phyloP scores from a whole-genome alignment of 2,888 invertebrate species.

The Tineola bisselliella region DNA sequence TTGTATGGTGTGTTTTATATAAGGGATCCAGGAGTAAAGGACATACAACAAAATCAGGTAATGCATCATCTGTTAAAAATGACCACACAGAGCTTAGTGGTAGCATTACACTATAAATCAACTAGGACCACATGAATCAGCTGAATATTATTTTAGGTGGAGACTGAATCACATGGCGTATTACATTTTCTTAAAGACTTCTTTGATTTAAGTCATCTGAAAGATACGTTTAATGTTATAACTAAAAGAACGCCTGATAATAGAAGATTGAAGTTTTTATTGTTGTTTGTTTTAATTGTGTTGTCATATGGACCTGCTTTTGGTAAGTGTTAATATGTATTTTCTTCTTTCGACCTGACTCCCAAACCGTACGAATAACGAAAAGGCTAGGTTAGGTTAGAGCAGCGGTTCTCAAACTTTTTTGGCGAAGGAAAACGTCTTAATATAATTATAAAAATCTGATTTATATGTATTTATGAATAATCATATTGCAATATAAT shows the following conservation, averaged over 20 bases:
- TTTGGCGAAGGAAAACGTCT: no score
- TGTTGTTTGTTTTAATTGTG: conserved; percentile 39
- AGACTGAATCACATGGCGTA: conserved; percentile 18
- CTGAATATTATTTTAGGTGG: neutral
- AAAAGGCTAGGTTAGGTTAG: no score
- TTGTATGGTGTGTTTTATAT: conserved; percentile 50
- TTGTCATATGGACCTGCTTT: conserved; percentile 51
- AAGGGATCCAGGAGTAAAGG: conserved; percentile 35
- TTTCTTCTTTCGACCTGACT: no score
- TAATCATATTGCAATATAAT: no score
- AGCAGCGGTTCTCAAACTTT: no score
- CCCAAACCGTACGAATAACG: no score
- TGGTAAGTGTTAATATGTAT: conserved; percentile 33
- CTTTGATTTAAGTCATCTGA: conserved; percentile 61
- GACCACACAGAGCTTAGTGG: no score
- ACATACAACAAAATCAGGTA: conserved; percentile 34
- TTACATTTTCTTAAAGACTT: conserved; percentile 44
- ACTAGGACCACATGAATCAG: no score
- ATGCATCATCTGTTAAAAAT: no score
- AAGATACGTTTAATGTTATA: conserved; percentile 56
- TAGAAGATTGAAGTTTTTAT: conserved; percentile 45
- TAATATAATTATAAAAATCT: no score
- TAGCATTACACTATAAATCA: no score
- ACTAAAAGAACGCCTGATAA: conserved; percentile 57
- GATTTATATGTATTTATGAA: no score